Percentiles rank a stretch among this genome's conserved stretches.
These are phyloP conservation scores for Ruditapes philippinarum DNA, from an alignment of 1,140 invertebrate species.

Conservation along the genomic window DNA sequence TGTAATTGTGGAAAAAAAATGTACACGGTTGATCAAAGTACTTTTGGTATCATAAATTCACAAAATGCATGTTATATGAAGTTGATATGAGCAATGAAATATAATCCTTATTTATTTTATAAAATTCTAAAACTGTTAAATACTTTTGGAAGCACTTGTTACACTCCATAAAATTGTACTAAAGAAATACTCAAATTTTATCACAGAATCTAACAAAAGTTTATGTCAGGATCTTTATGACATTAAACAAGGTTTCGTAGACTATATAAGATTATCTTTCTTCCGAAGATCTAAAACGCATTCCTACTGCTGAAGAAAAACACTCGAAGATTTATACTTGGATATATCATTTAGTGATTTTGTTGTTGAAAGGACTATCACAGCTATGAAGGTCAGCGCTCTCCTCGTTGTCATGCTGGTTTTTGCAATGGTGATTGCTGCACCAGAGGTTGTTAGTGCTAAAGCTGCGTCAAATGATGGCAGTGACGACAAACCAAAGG, in stretches of 20 bases:
- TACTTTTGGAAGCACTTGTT: too few relatives aligned
- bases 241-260: not conserved
- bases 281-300: too few relatives aligned
- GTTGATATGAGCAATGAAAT: too few relatives aligned
- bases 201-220: not conserved
- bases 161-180: not conserved
- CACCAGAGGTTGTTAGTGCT: not conserved
- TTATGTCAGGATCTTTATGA: not conserved
- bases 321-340: not conserved
- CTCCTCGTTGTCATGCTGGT: not conserved
- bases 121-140: too few relatives aligned
- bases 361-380: not conserved
- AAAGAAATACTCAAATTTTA: not conserved
- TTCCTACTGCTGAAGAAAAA: not conserved
- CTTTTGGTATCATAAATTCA: too few relatives aligned
- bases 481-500: not conserved
- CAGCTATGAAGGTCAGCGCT: not conserved
- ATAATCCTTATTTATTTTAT: too few relatives aligned
- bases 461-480: not conserved
- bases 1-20: too few relatives aligned
- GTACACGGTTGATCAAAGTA: too few relatives aligned
- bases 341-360: not conserved
- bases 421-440: not conserved
- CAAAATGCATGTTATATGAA: too few relatives aligned
- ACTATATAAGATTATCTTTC: not conserved